Conservation (phyloP, 1,140 invertebrate genomes). For the Andrena cerasifolii region DNA sequence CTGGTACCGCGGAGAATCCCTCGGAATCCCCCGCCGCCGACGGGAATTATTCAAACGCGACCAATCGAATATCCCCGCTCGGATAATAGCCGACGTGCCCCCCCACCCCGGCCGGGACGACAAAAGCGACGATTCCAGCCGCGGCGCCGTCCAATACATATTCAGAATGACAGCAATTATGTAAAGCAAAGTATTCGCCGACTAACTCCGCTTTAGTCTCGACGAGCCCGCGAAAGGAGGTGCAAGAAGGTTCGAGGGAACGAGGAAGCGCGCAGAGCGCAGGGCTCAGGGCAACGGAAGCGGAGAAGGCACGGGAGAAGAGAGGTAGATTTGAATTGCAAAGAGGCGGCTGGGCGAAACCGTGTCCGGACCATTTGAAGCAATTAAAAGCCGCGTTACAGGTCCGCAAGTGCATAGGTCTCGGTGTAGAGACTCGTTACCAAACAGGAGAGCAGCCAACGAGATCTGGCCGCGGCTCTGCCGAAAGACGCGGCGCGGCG, state of each 20-base stretch:
- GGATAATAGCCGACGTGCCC: not conserved
- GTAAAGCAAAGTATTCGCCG: slow-evolving; percentile 50
- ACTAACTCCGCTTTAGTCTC: slow-evolving; percentile 45
- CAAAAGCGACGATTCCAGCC: slow-evolving; percentile 32
- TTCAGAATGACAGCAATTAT: slow-evolving; percentile 53
- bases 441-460: too few relatives aligned
- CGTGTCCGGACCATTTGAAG: slow-evolving; percentile 39
- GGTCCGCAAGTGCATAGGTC: too few relatives aligned
- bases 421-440: too few relatives aligned
- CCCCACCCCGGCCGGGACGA: not conserved
- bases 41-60: slow-evolving; percentile 14
- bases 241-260: not conserved
- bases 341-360: slow-evolving; percentile 29
- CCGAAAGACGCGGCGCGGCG: too few relatives aligned
- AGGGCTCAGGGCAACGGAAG: not conserved
- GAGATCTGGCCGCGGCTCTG: too few relatives aligned
- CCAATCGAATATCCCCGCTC: slow-evolving; percentile 51
- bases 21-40: not conserved
- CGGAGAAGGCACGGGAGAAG: not conserved
- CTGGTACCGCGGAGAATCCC: not conserved
- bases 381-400: slow-evolving; percentile 51
- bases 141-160: slow-evolving; percentile 37
- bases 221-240: not conserved
- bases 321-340: slow-evolving; percentile 49
- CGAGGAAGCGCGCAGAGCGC: not conserved